phyloP scores from a whole-genome alignment of 2,113 vertebrate genomes.

The Paedocypris sp. region DNA sequence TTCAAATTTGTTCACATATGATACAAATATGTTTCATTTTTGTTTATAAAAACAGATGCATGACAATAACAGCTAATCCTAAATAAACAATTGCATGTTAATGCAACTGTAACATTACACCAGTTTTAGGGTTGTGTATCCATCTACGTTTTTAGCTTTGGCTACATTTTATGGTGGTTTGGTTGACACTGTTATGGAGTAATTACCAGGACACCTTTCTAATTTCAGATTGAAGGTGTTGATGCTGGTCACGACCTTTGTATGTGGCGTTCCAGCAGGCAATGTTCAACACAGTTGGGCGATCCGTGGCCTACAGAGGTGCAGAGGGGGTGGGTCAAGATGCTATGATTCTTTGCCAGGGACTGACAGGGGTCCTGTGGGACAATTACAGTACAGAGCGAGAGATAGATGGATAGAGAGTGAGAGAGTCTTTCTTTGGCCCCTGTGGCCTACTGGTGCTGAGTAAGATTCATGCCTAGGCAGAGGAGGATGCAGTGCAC shows the following conservation, averaged over 20 bases:
- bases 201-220: not conserved
- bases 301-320: not conserved
- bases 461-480: constrained; percentile 55
- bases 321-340: constrained; percentile 8
- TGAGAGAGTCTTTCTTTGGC: constrained; percentile 45
- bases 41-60: no score
- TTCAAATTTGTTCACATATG: no score
- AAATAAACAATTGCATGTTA: no score
- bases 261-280: constrained; percentile 55
- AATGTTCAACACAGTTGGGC: constrained; percentile 35
- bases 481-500: constrained; percentile 51
- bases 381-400: constrained; percentile 46
- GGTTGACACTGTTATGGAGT: no score
- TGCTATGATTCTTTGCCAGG: constrained; percentile 41
- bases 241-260: constrained; percentile 10
- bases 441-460: constrained; percentile 53
- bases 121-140: no score
- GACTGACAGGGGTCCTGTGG: constrained; percentile 41
- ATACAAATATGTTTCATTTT: no score
- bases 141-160: no score
- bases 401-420: not conserved
- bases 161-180: no score
- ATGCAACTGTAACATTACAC: no score
- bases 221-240: not conserved
- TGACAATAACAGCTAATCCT: no score